Evolutionary conservation across 2,888 invertebrate genomes (phyloP), one percentile per base, ranked within the genome.

Genomic region (Diploptera punctata): DNA sequence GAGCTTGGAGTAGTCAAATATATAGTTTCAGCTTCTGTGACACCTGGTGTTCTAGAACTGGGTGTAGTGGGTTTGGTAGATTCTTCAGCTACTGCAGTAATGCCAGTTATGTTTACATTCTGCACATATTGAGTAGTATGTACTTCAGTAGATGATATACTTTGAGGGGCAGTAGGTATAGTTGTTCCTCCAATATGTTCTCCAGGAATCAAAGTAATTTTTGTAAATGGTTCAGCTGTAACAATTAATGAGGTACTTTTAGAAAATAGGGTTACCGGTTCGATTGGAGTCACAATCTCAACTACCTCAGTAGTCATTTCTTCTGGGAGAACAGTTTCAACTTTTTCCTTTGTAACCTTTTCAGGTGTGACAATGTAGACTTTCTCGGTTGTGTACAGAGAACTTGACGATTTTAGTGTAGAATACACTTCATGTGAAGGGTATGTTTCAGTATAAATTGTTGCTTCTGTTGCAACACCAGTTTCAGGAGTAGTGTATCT

Each of bases 281-380:
- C n/a, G n/a, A n/a, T n/a, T 13, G 47, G 47, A 13, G 47, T 47
- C 7, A 47, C 47, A 13, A 47, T 52, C 18, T 21, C 52, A 9
- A 19, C 24, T n/a, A 21, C 18, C 47, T 65, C 47, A 38, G 65
- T 61, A 38, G 24, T 18, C 3, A 24, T 10, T 43, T 38, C 9
- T 3, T 26, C 70, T 33, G 69, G 43, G 52, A 54, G 52, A 19
- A 70, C 72, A 43, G 67, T 70, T 16, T 67, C 70, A 24, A 47
- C 61, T 0, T 7, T 5, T 33, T 21, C 29, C 33, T 67, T 70
- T 38, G 67, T 70, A 43, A 21, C 26, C 67, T 72, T 44, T 44
- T 52, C 21, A 16, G 69, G 67, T 21, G 62, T 26, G 26, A 54
- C 26, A 26, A 26, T 29, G 2, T 54, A 16, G 3, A 54, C 13